phyloP scores from a whole-genome alignment of 1,140 invertebrate species.

The Sinonovacula constricta region DNA sequence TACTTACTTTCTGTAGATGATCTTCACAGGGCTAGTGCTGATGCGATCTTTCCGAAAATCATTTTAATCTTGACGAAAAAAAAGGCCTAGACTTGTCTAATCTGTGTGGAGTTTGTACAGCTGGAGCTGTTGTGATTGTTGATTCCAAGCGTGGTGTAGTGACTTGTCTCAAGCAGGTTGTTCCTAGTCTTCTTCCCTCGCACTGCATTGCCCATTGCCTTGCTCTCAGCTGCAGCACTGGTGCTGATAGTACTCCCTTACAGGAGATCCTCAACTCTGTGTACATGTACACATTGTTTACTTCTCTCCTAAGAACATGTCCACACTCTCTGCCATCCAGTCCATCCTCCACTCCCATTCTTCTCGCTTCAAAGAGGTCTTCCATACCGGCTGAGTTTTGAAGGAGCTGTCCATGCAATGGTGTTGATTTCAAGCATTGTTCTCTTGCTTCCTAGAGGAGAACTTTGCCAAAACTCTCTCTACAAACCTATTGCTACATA shows the following conservation, averaged over 20 bases:
- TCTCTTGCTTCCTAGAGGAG: no score
- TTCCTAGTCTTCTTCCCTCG: not conserved
- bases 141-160: not conserved
- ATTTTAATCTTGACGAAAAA: no score
- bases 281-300: slow-evolving; percentile 31
- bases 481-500: slow-evolving; percentile 31
- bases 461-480: slow-evolving; percentile 16
- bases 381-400: slow-evolving; percentile 40
- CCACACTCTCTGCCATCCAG: slow-evolving; percentile 23
- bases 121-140: slow-evolving; percentile 10
- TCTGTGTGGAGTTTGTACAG: slow-evolving; percentile 12
- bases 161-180: not conserved
- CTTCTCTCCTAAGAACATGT: slow-evolving; percentile 34
- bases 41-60: no score
- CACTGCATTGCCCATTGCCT: slow-evolving; percentile 28
- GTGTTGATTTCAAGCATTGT: not conserved
- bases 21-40: no score
- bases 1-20: no score
- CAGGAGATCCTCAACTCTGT: slow-evolving; percentile 51
- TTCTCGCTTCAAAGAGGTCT: slow-evolving; percentile 17
- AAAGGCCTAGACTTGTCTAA: slow-evolving; percentile 24
- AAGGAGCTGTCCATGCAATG: slow-evolving; percentile 15
- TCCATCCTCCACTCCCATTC: not conserved
- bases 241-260: slow-evolving; percentile 23
- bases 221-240: slow-evolving; percentile 5